phyloP scores from a whole-genome alignment of 1,140 invertebrate species.

The Heliconius himera region DNA sequence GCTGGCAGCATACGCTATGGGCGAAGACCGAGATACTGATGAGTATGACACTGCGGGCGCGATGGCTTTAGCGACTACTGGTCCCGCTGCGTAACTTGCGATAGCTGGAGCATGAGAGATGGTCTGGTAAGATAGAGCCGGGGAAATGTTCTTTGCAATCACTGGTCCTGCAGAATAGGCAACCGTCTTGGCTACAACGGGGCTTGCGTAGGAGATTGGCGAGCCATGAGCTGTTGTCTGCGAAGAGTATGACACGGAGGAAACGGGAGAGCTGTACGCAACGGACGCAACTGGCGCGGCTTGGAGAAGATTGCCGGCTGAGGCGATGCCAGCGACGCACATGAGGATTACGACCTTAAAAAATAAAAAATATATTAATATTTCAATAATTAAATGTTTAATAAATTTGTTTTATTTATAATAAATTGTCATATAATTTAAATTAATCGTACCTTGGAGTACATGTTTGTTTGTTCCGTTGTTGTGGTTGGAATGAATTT shows the following conservation, averaged over 20 bases:
- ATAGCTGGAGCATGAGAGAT: slow-evolving; percentile 39
- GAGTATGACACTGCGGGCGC: slow-evolving; percentile 37
- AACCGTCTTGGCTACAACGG: slow-evolving; percentile 3
- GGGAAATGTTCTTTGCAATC: slow-evolving; percentile 44
- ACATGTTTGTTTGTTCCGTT: slow-evolving; percentile 47
- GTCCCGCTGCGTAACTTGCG: slow-evolving; percentile 47
- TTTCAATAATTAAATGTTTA: background rate
- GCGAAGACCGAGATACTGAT: slow-evolving; percentile 39
- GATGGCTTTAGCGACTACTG: slow-evolving; percentile 42
- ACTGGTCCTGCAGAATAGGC: slow-evolving; percentile 34
- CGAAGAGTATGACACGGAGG: slow-evolving; percentile 42
- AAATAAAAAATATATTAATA: slow-evolving; percentile 19
- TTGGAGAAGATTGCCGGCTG: slow-evolving; percentile 56
- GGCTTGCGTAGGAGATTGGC: slow-evolving; percentile 37
- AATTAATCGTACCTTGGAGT: slow-evolving; percentile 58
- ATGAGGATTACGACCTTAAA: slow-evolving; percentile 63
- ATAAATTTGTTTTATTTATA: background rate
- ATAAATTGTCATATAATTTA: background rate
- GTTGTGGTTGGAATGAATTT: slow-evolving; percentile 65
- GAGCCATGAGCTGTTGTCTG: slow-evolving; percentile 35
- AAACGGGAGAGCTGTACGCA: slow-evolving; percentile 48
- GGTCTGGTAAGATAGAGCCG: slow-evolving; percentile 40
- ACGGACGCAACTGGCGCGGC: slow-evolving; percentile 53
- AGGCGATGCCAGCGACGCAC: slow-evolving; percentile 60
- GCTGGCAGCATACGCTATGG: slow-evolving; percentile 38